Evolutionary conservation across 2,888 invertebrate species (phyloP).

Genomic region (Pheosia gnoma): DNA sequence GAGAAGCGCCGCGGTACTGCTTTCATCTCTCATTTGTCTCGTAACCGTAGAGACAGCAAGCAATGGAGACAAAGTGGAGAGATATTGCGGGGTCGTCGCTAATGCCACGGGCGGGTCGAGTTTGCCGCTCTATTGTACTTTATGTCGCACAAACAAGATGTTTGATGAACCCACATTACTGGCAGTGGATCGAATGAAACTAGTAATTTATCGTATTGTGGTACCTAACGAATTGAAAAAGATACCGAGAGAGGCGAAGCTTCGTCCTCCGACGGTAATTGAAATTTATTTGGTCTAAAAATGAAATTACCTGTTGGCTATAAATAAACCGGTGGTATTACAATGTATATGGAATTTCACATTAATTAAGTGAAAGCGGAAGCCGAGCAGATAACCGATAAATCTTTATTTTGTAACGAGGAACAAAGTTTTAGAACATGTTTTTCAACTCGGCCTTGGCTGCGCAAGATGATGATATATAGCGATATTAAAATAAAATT

Average conservation of each 20-base stretch:
- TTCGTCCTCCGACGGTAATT: slow-evolving; percentile 23
- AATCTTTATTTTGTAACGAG: slow-evolving; percentile 46
- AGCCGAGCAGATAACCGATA: slow-evolving; percentile 37
- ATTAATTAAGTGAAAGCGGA: slow-evolving; percentile 24
- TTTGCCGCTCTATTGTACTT: slow-evolving; percentile 63
- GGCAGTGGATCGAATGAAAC: slow-evolving; percentile 70
- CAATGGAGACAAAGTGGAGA: slow-evolving; percentile 72
- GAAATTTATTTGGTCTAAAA: slow-evolving; percentile 29
- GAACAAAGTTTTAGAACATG: slow-evolving; percentile 41
- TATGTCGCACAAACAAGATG: slow-evolving; percentile 73
- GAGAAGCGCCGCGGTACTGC: slow-evolving; percentile 55
- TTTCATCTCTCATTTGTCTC: slow-evolving; percentile 68
- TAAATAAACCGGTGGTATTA: slow-evolving; percentile 20
- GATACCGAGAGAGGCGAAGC: slow-evolving; percentile 26
- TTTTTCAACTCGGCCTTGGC: slow-evolving; percentile 33
- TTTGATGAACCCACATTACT: slow-evolving; percentile 76
- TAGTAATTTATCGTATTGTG: slow-evolving; percentile 64
- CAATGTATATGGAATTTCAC: slow-evolving; percentile 23
- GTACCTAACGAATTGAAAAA: slow-evolving; percentile 44
- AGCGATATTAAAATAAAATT: slow-evolving; percentile 50
- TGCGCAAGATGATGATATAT: slow-evolving; percentile 51
- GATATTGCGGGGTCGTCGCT: slow-evolving; percentile 65
- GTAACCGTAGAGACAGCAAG: slow-evolving; percentile 56
- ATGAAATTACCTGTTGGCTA: slow-evolving; percentile 18
- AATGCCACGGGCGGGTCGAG: slow-evolving; percentile 56